A percentile compares a stretch with the other conserved stretches of the same genome.
These are phyloP conservation scores for Patiria miniata DNA, from an alignment of 35 echinoderm and acorn worm genomes.

Conservation along the genomic window DNA sequence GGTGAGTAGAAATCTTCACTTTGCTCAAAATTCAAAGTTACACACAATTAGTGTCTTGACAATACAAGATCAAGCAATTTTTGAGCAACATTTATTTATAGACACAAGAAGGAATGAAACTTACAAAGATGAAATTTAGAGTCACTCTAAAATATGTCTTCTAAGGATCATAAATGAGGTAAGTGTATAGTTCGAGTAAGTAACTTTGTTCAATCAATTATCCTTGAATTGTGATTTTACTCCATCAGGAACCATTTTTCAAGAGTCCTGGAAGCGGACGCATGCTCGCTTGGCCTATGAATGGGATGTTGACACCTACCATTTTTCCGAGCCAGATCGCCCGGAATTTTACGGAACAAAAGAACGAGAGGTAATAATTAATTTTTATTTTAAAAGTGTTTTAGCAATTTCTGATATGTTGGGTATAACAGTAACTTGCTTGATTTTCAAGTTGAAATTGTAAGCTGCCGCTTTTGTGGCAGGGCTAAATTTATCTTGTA, in stretches of 20 bases:
- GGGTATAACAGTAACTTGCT: background rate
- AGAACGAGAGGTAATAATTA: constrained; percentile 78
- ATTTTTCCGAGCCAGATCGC: constrained; percentile 81
- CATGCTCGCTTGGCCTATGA: constrained; percentile 82
- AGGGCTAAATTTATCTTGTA: too few relatives aligned
- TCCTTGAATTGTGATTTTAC: background rate
- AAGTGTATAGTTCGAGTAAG: too few relatives aligned
- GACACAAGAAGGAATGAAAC: too few relatives aligned
- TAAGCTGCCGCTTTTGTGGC: too few relatives aligned
- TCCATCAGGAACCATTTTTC: constrained; percentile 81
- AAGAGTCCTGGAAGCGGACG: constrained; percentile 94
- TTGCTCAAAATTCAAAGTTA: too few relatives aligned
- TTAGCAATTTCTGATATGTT: background rate
- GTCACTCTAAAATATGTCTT: too few relatives aligned
- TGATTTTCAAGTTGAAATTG: background rate
- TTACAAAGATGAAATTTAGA: too few relatives aligned
- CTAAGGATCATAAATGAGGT: too few relatives aligned
- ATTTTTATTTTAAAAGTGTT: background rate
- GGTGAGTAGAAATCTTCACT: constrained; percentile 60
- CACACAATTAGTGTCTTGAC: background rate
- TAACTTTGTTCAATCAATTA: background rate
- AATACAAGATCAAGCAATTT: too few relatives aligned
- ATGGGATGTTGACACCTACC: constrained; percentile 88
- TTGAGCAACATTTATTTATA: too few relatives aligned
- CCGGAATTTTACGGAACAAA: constrained; percentile 97